These are phyloP conservation scores for Drosophila yakuba DNA, from an alignment of 1,140 invertebrate species.

Conservation along the genomic window DNA sequence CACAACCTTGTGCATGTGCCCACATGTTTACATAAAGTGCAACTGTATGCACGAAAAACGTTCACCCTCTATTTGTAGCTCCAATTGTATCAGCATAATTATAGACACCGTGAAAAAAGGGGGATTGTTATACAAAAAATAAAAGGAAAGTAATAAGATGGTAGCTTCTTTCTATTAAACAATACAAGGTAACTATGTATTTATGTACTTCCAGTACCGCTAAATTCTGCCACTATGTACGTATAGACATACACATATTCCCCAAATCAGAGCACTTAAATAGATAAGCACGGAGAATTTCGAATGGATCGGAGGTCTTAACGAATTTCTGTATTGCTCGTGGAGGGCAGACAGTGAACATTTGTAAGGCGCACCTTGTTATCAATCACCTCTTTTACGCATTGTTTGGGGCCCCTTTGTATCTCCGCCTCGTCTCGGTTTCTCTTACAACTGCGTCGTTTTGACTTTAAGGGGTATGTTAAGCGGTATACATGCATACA, in stretches of 20 bases:
- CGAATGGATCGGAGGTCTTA: constrained; percentile 9
- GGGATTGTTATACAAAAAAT: neutral
- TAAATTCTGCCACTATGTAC: constrained; percentile 9
- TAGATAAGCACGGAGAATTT: constrained; percentile 16
- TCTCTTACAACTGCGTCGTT: constrained; percentile 28
- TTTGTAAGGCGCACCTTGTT: constrained; percentile 44
- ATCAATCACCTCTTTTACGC: constrained; percentile 47
- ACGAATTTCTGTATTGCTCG: constrained; percentile 12
- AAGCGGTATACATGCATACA: neutral
- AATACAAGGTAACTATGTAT: too few species aligned
- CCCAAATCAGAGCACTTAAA: constrained; percentile 3
- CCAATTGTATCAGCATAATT: constrained; percentile 9
- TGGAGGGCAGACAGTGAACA: constrained; percentile 11
- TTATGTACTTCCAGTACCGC: neutral
- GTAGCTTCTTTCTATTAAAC: too few species aligned
- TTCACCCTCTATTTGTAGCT: constrained; percentile 35
- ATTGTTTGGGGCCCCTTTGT: constrained; percentile 33
- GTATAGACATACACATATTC: neutral
- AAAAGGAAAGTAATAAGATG: neutral
- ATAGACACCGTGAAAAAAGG: neutral
- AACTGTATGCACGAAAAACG: constrained; percentile 14
- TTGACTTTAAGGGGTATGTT: neutral
- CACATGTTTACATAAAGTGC: constrained; percentile 26
- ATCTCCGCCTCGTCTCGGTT: neutral
- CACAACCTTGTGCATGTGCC: constrained; percentile 22